phyloP scores from a whole-genome alignment of 64 coral and sea anemone genomes.

The Stichodactyla helianthus region DNA sequence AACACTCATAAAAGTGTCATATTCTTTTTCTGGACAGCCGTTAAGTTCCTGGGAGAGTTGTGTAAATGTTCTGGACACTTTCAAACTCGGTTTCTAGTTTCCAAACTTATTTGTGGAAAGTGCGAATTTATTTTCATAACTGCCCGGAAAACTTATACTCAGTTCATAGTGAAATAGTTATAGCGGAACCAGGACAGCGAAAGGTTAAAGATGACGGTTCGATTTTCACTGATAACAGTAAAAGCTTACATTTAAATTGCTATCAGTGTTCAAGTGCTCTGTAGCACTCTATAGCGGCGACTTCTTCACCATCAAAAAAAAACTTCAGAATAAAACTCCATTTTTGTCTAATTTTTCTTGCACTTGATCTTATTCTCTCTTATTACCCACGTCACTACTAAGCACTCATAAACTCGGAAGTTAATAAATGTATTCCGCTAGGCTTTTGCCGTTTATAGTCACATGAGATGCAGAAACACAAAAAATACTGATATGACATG shows the following conservation, averaged over 20 bases:
- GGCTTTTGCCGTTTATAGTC: no score
- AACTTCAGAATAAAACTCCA: no score
- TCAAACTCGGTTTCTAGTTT: background rate
- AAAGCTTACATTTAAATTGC: background rate
- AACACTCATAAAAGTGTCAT: background rate
- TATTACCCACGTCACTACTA: no score
- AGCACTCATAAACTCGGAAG: no score
- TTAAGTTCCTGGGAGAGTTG: background rate
- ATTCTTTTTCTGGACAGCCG: slow-evolving; percentile 8
- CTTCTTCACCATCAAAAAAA: no score
- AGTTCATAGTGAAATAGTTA: background rate
- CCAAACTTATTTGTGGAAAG: background rate
- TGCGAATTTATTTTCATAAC: background rate
- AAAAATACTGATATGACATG: background rate
- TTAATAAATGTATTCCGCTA: no score
- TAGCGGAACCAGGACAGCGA: background rate
- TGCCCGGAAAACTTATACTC: background rate
- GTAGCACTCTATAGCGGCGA: no score
- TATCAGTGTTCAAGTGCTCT: no score
- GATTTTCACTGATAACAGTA: slow-evolving; percentile 14
- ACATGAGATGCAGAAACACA: background rate
- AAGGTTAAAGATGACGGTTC: background rate
- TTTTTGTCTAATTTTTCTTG: no score
- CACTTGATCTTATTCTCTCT: no score
- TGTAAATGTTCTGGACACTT: background rate